These are phyloP conservation scores for Marronus borbonicus DNA, from an alignment of 2,888 invertebrate genomes.

Conservation along the genomic window DNA sequence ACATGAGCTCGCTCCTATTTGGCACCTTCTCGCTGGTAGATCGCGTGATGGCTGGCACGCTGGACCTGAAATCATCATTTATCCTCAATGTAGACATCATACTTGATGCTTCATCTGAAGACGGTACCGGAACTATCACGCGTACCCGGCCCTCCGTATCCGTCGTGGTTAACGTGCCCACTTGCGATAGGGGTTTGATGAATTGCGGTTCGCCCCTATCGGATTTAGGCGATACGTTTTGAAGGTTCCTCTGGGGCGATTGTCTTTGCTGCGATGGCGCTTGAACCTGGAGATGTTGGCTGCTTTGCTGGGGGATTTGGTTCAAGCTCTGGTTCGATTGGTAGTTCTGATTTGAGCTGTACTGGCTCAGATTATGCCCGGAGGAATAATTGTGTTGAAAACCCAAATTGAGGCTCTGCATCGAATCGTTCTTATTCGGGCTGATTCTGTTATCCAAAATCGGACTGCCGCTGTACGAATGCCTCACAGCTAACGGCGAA, in stretches of 20 bases:
- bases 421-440: slow-evolving; percentile 63
- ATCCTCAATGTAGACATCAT: slow-evolving; percentile 74
- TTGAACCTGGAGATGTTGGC: slow-evolving; percentile 53
- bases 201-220: slow-evolving; percentile 70
- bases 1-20: slow-evolving; percentile 88
- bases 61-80: slow-evolving; percentile 72
- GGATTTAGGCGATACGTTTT: slow-evolving; percentile 42
- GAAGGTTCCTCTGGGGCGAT: slow-evolving; percentile 48
- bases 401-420: slow-evolving; percentile 48
- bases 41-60: slow-evolving; percentile 80
- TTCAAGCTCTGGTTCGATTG: slow-evolving; percentile 49
- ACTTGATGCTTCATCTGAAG: slow-evolving; percentile 63
- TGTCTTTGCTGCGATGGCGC: slow-evolving; percentile 54
- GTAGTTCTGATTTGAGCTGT: slow-evolving; percentile 49
- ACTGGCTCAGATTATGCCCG: slow-evolving; percentile 55
- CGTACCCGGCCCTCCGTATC: slow-evolving; percentile 76
- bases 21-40: slow-evolving; percentile 91
- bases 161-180: slow-evolving; percentile 76
- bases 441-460: slow-evolving; percentile 61
- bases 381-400: slow-evolving; percentile 48
- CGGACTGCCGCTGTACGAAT: slow-evolving; percentile 64
- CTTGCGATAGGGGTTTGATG: slow-evolving; percentile 80
- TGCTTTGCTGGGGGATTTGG: slow-evolving; percentile 52
- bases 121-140: slow-evolving; percentile 76
- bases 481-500: slow-evolving; percentile 64